These are phyloP conservation scores for Sinella curviseta DNA, from an alignment of 1,140 invertebrate species.

Conservation along the genomic window DNA sequence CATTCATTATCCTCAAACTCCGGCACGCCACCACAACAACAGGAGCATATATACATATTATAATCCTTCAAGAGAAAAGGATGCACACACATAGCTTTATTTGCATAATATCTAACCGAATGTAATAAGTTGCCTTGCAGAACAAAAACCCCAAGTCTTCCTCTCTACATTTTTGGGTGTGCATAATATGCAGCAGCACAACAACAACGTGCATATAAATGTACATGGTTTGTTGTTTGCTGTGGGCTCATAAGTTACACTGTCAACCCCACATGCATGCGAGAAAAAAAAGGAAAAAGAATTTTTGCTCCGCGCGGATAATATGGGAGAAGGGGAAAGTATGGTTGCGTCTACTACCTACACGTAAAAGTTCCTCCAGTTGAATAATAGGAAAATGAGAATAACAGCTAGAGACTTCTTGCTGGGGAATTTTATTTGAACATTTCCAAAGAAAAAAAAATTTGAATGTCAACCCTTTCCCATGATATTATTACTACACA, in stretches of 20 bases:
- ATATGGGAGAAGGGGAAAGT: neutral
- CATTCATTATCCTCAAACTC: slow-evolving; percentile 10
- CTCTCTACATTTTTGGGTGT: too few relatives aligned
- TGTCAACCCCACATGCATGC: slow-evolving; percentile 2
- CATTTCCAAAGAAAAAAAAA: neutral
- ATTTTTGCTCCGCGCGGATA: neutral
- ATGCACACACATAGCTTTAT: slow-evolving; percentile 8
- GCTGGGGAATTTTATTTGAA: slow-evolving; percentile 11
- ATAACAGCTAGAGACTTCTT: neutral
- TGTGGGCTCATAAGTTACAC: slow-evolving; percentile 3
- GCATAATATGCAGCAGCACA: neutral
- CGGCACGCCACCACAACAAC: too few relatives aligned
- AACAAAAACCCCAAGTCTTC: slow-evolving; percentile 17
- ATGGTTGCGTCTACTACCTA: neutral
- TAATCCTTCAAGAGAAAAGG: neutral
- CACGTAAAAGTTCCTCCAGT: neutral
- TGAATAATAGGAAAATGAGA: neutral
- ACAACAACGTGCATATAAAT: neutral
- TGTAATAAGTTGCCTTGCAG: slow-evolving; percentile 19
- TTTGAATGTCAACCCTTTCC: slow-evolving; percentile 8
- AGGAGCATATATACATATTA: too few relatives aligned
- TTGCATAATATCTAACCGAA: slow-evolving; percentile 12
- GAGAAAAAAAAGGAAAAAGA: too few relatives aligned
- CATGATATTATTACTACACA: neutral
- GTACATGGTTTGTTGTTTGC: too few relatives aligned